Evolutionary conservation across 2,888 invertebrate species (phyloP), one percentile per base, ranked within the genome.

Genomic region (Spialia ferax): DNA sequence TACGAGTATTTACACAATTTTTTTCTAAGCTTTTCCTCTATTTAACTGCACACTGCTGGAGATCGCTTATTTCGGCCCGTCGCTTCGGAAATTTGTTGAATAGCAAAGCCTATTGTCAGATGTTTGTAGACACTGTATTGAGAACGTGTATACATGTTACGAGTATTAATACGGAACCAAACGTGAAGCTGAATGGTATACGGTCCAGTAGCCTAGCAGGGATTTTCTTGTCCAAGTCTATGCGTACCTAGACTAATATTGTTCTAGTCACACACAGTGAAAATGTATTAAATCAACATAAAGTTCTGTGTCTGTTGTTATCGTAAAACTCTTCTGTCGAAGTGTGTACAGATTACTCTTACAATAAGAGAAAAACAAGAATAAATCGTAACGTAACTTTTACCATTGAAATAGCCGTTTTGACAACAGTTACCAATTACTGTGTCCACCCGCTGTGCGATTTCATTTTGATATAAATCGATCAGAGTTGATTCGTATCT

Each of bases 381-480:
- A 8, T 18, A 45, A 23, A 23, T 20, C 29, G 45, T 11, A 60
- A 45, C 26, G 60, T 26, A 15, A 60, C 60, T 60, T 45, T 45
- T 60, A 60, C 29, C 42, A 42, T 60, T 29, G 45, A 26, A 48
- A 59, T 59, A 26, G 23, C 45, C 45, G 42, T 42, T 23, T 22
- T 45, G 35, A 56, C 15, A 45, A 56, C 42, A 42, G 57, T 48
- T 48, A 64, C 59, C 66, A 76, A 78, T 82, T 80, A 85, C 82
- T 82, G 81, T 80, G 81, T 80, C 72, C 85, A 85, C 89, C 86
- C 82, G 89, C 87, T 85, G 88, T 71, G 87, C 85, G 85, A 87
- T 88, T 83, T 83, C 87, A 88, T 86, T 90, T 86, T 79, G 88
- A 90, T 91, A 85, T 83, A 78, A 83, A 86, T 86, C 84, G 79